Percentiles rank a stretch among this genome's conserved stretches.
Evolutionary conservation across 2,113 vertebrate species (phyloP).

Genomic region (Lamprotornis superbus): DNA sequence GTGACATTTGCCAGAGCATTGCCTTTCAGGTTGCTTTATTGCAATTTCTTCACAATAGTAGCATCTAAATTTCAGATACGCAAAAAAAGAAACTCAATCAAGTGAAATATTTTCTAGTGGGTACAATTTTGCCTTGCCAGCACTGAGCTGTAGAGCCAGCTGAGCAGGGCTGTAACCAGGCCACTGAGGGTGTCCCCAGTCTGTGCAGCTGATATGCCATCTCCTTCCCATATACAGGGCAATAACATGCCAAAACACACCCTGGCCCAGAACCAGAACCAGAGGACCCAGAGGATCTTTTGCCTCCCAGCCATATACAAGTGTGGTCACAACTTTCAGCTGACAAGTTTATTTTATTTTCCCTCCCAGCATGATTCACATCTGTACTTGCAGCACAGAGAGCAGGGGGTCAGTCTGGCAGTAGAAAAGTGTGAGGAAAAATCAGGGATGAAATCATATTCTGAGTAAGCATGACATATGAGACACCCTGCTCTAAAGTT

Average conservation of each 20-base stretch:
- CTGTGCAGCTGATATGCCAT: fast-evolving
- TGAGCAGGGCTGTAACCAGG: not conserved
- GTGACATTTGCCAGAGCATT: not conserved
- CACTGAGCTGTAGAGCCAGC: not conserved
- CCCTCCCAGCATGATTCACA: not conserved
- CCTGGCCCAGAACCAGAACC: not conserved
- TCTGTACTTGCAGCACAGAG: not conserved
- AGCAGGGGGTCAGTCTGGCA: not conserved
- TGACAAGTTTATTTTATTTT: not conserved
- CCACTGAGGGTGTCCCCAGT: not conserved
- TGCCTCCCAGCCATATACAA: not conserved
- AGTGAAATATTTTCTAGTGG: not conserved
- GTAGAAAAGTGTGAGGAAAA: not conserved
- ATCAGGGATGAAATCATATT: not conserved
- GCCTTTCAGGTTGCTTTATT: not conserved
- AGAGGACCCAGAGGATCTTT: not conserved
- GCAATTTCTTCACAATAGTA: not conserved
- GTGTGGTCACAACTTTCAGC: not conserved
- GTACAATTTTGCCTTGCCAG: not conserved
- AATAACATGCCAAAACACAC: not conserved
- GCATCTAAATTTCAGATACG: not conserved
- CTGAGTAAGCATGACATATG: not conserved
- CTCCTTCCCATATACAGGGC: not conserved
- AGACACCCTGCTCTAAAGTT: not conserved
- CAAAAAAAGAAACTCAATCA: not conserved